Base-by-base conservation (phyloP, 2,888 invertebrate genomes). In the Callimorpha dominula region DNA sequence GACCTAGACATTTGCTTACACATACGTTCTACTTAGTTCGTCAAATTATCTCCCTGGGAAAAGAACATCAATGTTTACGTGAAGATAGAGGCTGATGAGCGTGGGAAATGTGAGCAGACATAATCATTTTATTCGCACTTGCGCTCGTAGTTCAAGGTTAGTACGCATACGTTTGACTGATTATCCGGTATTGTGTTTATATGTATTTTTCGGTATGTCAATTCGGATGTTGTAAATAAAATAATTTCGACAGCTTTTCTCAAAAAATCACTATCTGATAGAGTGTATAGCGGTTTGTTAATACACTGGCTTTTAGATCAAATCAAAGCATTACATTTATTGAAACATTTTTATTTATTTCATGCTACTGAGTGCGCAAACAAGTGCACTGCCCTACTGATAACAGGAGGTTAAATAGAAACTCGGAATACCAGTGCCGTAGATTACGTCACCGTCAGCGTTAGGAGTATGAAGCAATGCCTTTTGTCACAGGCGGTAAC, bases 61-160 rank as follows among this genome's bases (percentile, higher is more conserved):
- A 17, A 73, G 74, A 74, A 75, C 75, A 73, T 65, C 68, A 40
- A 40, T 52, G 42, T 68, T 60, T 31, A 68, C 17, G 42, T 49
- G 46, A 46, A 60, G 60, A 49, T 42, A 60, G 68, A 65, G 57
- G 31, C 68, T 76, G 80, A 84, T 82, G 77, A 82, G 64, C 85
- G 83, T 83, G 83, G 72, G 83, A 83, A 81, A 74, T 71, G 69
- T 54, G 57, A 15, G 60, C 65, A 66, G 70, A 63, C 69, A 65
- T 68, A 67, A 65, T 74, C 72, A 76, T 50, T 68, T 66, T 66
- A 66, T 66, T 72, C 71, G 57, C 65, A 65, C 60, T 68, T 43
- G 65, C 69, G 40, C 71, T 43, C 62, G 20, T 31, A 74, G 74
- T 75, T 75, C 74, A 75, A 75, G 74, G 74, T 69, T 71, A 74